Evolutionary conservation across 2,797 vertebrate genomes (phyloP).

Genomic region (Ctenosaura bakeri): DNA sequence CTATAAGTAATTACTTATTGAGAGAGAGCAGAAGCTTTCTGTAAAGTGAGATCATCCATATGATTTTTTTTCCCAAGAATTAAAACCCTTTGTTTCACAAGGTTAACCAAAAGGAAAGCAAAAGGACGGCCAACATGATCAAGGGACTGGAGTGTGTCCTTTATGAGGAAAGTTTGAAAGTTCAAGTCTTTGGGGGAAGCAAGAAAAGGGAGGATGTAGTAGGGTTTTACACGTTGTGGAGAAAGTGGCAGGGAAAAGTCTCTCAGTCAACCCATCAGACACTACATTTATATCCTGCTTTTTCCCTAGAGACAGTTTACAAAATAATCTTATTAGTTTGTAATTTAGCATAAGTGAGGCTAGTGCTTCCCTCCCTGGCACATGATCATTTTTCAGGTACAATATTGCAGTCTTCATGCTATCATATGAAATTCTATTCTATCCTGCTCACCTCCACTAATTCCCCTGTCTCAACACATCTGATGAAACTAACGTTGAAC

Average conservation of each 20-base stretch:
- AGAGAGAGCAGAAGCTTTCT: constrained; percentile 20
- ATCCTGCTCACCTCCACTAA: not conserved
- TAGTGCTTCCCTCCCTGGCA: not conserved
- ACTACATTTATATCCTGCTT: too few relatives aligned
- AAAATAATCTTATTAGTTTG: too few relatives aligned
- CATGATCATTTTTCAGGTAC: not conserved
- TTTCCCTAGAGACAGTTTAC: too few relatives aligned
- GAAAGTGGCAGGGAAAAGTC: too few relatives aligned
- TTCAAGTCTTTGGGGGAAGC: not conserved
- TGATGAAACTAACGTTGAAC: not conserved
- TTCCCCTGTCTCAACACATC: not conserved
- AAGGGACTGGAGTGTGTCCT: not conserved
- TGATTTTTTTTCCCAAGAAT: not conserved
- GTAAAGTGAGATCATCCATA: not conserved
- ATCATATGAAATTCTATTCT: not conserved
- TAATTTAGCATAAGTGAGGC: not conserved
- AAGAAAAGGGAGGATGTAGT: not conserved
- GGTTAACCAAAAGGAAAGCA: not conserved
- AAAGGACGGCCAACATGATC: not conserved
- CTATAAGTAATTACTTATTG: not conserved
- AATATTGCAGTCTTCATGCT: not conserved
- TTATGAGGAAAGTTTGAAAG: not conserved
- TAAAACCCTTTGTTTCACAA: not conserved
- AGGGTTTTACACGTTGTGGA: not conserved
- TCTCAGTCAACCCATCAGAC: too few relatives aligned